These are phyloP conservation scores for Grus americana DNA, from an alignment of 2,113 vertebrate genomes.

Conservation along the genomic window DNA sequence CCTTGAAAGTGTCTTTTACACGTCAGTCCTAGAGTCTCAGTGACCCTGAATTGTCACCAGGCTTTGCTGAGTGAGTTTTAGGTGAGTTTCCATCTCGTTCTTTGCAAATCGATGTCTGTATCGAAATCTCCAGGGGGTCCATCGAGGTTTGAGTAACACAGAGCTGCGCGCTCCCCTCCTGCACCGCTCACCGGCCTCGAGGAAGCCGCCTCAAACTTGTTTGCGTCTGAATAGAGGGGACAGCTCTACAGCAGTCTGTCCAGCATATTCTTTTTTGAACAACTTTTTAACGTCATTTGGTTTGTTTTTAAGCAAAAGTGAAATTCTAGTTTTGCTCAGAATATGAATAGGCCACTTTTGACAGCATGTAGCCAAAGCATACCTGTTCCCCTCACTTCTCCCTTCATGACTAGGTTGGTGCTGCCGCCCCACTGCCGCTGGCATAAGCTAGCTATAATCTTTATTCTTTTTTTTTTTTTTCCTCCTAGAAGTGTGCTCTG, in stretches of 20 bases:
- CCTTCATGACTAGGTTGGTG: not conserved
- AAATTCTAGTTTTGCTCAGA: not conserved
- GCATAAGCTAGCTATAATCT: conserved; percentile 27
- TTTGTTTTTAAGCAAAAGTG: not conserved
- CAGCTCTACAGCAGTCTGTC: not conserved
- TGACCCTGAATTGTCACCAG: not conserved
- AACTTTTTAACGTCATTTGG: not conserved
- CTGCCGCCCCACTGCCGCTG: not conserved
- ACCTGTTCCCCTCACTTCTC: accelerated
- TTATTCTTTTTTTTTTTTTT: not conserved
- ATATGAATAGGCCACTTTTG: not conserved
- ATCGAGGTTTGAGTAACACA: not conserved
- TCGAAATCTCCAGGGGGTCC: not conserved
- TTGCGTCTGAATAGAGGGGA: not conserved
- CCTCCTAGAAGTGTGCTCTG: conserved; percentile 93
- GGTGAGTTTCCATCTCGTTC: not conserved
- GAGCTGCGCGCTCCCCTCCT: not conserved
- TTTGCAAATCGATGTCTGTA: not conserved
- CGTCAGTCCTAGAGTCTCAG: not conserved
- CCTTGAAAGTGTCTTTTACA: not conserved
- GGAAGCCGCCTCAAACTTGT: not conserved
- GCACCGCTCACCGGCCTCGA: not conserved
- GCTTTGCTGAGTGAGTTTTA: not conserved
- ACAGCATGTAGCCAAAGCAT: accelerated
- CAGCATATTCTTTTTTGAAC: not conserved